These are phyloP conservation scores for Triplophysa dalaica DNA, from an alignment of 2,113 vertebrate genomes.

Conservation along the genomic window DNA sequence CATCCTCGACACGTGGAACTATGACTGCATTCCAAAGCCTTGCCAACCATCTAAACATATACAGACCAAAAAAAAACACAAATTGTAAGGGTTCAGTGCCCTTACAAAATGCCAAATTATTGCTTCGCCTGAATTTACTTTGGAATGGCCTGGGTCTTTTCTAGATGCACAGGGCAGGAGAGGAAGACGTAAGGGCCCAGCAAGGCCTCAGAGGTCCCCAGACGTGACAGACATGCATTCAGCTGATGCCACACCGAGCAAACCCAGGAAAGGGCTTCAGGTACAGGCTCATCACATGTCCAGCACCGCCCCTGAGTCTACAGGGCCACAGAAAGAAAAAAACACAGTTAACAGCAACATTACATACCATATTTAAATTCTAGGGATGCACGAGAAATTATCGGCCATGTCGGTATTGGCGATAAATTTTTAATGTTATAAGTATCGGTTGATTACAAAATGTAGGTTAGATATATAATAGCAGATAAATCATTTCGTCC, in stretches of 20 bases:
- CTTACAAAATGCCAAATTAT: no score
- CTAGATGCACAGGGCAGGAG: slow-evolving; percentile 83
- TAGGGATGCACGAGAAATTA: no score
- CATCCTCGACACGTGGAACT: slow-evolving; percentile 89
- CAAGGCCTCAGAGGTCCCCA: slow-evolving; percentile 87
- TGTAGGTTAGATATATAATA: no score
- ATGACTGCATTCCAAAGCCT: slow-evolving; percentile 91
- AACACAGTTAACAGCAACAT: neutral
- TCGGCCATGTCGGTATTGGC: no score
- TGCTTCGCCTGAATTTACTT: slow-evolving; percentile 73
- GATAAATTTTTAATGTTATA: no score
- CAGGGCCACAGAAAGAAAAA: slow-evolving; percentile 15
- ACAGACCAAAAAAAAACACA: neutral
- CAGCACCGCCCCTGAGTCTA: slow-evolving; percentile 80
- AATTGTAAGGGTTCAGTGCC: neutral
- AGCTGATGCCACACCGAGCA: slow-evolving; percentile 89
- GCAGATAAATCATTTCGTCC: no score
- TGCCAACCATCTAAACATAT: slow-evolving; percentile 84
- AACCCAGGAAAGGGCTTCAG: slow-evolving; percentile 82
- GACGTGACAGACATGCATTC: slow-evolving; percentile 86
- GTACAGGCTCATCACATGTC: slow-evolving; percentile 74
- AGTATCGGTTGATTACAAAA: no score
- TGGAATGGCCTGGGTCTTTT: slow-evolving; percentile 78
- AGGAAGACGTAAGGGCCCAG: slow-evolving; percentile 89
- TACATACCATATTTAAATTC: neutral